Percentiles rank a stretch among this genome's conserved stretches.
phyloP scores from a whole-genome alignment of 1,140 invertebrate genomes.

The Mizuhopecten yessoensis region DNA sequence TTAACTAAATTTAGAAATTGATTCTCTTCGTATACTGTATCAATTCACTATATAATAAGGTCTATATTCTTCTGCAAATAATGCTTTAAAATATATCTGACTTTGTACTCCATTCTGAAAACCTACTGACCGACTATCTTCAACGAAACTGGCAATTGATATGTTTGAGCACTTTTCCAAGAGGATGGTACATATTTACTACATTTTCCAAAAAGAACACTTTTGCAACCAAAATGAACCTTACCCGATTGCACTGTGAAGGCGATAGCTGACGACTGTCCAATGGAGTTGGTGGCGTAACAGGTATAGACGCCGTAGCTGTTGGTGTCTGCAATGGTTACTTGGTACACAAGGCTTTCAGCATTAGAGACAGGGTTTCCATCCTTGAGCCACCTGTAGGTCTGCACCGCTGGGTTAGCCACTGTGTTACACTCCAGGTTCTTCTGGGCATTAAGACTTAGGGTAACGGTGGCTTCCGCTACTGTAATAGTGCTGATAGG shows the following conservation, averaged over 20 bases:
- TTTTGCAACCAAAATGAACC: no score
- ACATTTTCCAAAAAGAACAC: no score
- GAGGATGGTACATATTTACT: no score
- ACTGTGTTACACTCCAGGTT: not conserved
- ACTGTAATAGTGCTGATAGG: not conserved
- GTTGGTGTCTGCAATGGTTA: not conserved
- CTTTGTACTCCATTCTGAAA: no score
- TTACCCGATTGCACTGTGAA: not conserved
- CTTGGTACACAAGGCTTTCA: not conserved
- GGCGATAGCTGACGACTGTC: not conserved
- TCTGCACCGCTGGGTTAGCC: not conserved
- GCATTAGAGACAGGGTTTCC: not conserved
- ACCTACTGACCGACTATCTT: no score
- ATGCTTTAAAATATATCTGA: no score
- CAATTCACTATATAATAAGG: no score
- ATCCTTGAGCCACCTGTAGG: conserved; percentile 10
- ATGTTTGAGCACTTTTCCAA: no score
- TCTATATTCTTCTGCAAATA: no score
- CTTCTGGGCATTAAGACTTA: not conserved
- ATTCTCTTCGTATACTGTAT: no score
- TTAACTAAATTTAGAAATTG: no score
- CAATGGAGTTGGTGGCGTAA: not conserved
- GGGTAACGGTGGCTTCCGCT: not conserved
- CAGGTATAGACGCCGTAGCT: not conserved
- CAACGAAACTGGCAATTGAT: no score